Evolutionary conservation across 1,140 invertebrate species (phyloP), one percentile per base, ranked within the genome.

Genomic region (Saccostrea echinata): DNA sequence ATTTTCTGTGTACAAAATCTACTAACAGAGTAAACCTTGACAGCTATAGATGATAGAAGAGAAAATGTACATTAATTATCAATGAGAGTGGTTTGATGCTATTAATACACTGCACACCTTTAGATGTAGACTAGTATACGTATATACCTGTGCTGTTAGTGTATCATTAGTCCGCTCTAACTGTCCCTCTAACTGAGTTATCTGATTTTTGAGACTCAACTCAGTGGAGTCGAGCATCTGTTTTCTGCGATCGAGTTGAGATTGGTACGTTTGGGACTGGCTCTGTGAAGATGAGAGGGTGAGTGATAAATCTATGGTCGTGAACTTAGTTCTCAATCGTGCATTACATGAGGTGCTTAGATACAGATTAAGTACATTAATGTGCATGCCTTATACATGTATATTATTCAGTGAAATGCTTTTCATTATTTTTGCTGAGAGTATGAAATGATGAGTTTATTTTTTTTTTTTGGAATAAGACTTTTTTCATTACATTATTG

Each of bases 201-300:
- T 92, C 76, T 91, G 90, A 61, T 88, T 84, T 71, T 92, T 91
- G n/a, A 93, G 82, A 57, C 82, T 92, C 33, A 90, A 85, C 81
- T 93, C 92, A 12, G 91, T 88, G 13, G 86, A 90, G 71, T 91
- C 89, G n/a, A 92, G 90, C 81, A 93, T 89, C 71, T 92, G 89
- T 84, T 88, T 88, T 52, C 92, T 76, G 53, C 90, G 89, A 61
- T 91, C 91, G 0, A 93, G 81, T 87, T 93, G 92, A 35, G 88
- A 88, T 90, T 93, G 91, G 87, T 91, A 92, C 9, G 89, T 90
- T 87, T 90, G 57, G 9, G 91, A 89, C 84, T 92, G 92, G 88
- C 91, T 90, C 91, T 93, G 90, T 51, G 85, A 91, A 83, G 53
- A 84, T 82, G 33, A 84, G 8, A 18, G 16, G 11, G 83, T 88